Percentiles rank a stretch among this genome's conserved stretches.
Evolutionary conservation across 1,140 invertebrate genomes (phyloP).

Genomic region (Bombus soroeensis): DNA sequence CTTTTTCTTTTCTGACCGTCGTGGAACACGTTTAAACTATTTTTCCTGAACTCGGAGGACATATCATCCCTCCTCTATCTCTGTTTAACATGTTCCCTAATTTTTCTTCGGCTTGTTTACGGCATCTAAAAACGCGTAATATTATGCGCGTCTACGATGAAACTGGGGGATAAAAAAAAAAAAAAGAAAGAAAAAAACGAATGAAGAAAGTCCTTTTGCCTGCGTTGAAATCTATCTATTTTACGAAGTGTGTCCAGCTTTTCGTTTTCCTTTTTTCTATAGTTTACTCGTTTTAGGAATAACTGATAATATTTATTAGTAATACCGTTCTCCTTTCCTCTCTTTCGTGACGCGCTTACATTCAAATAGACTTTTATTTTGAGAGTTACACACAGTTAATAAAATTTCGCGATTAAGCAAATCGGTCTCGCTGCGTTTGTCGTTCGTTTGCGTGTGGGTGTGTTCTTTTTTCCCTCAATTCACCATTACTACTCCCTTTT

Average conservation of each 20-base stretch:
- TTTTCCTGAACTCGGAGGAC: not conserved
- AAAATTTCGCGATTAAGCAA: conserved; percentile 68
- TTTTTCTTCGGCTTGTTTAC: conserved; percentile 8
- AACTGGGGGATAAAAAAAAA: conserved; percentile 6
- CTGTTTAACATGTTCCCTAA: not conserved
- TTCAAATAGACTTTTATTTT: conserved; percentile 79
- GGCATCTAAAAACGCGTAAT: conserved; percentile 44
- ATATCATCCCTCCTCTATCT: not conserved
- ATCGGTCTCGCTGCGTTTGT: conserved; percentile 52
- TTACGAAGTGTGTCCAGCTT: conserved; percentile 28
- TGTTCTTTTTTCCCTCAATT: conserved; percentile 13
- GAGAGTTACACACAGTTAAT: conserved; percentile 80
- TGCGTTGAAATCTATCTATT: conserved; percentile 26
- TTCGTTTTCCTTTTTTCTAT: not conserved
- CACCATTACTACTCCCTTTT: conserved; percentile 27
- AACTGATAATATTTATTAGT: conserved; percentile 54
- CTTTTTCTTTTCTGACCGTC: not conserved
- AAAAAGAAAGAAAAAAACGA: conserved; percentile 35
- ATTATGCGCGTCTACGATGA: not conserved
- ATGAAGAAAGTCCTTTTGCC: conserved; percentile 29
- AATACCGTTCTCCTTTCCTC: conserved; percentile 75
- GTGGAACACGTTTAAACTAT: not conserved
- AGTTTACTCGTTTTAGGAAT: conserved; percentile 53
- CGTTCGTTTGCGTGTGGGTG: conserved; percentile 30
- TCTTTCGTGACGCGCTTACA: conserved; percentile 77